Evolutionary conservation across 1,140 invertebrate species (phyloP).

Genomic region (Myzus persicae): DNA sequence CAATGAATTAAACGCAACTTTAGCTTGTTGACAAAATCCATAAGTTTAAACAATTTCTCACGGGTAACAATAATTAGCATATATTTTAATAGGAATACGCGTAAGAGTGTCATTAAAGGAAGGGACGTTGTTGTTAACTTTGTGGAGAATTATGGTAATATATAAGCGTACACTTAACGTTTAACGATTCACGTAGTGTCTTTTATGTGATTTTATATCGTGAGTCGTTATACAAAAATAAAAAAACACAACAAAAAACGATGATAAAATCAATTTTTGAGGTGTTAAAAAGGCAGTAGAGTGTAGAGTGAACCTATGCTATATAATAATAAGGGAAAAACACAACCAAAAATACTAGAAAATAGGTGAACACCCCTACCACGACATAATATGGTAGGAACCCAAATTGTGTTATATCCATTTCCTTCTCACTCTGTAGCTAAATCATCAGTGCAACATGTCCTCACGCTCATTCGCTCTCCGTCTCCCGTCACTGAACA

Average conservation of each 20-base stretch:
- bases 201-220: slow-evolving; percentile 18
- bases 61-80: slow-evolving; percentile 8
- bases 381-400: neutral
- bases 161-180: neutral
- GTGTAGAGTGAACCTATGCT: neutral
- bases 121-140: neutral
- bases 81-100: slow-evolving; percentile 12
- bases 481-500: no score
- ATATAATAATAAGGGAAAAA: neutral
- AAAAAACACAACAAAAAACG: neutral
- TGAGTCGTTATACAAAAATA: neutral
- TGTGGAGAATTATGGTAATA: neutral
- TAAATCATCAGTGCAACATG: neutral
- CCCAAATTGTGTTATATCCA: neutral
- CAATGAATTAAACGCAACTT: neutral
- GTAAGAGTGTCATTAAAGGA: neutral
- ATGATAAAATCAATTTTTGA: neutral
- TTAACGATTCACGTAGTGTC: neutral
- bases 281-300: neutral
- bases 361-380: neutral
- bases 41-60: slow-evolving; percentile 14
- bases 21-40: neutral
- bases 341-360: neutral
- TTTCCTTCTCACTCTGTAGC: neutral
- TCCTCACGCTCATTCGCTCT: neutral